Evolutionary conservation across 2,113 vertebrate species (phyloP).

Genomic region (Tonatia bakeri): DNA sequence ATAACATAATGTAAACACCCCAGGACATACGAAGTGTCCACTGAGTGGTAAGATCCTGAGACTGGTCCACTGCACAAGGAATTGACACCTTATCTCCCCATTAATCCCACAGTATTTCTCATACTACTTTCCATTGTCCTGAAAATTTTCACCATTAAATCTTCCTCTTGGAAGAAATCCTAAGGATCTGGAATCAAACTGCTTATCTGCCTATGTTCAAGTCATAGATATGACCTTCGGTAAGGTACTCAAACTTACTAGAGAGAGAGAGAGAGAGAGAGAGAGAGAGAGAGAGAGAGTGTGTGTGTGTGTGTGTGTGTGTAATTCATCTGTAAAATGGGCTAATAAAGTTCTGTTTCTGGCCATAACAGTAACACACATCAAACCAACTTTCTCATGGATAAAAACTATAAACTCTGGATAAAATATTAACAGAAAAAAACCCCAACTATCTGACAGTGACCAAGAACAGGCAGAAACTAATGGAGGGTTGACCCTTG

Average conservation of each 20-base stretch:
- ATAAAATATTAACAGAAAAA: neutral
- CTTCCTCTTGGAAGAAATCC: neutral
- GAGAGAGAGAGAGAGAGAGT: too few relatives aligned
- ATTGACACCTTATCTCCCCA: neutral
- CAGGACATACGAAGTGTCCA: neutral
- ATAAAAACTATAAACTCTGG: neutral
- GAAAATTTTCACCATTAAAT: neutral
- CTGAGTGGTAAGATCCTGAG: neutral
- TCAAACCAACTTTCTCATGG: neutral
- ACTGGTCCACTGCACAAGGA: neutral
- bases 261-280: neutral
- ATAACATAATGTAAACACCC: slow-evolving; percentile 4
- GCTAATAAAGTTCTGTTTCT: neutral
- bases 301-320: neutral
- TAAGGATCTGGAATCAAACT: neutral
- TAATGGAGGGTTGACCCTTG: neutral
- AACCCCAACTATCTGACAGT: neutral
- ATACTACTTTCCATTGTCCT: neutral
- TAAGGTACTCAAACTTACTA: neutral
- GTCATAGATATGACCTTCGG: neutral
- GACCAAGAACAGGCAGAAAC: neutral
- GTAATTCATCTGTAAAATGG: neutral
- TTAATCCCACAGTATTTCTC: neutral
- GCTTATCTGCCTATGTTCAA: neutral
- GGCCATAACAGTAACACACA: neutral